Base-by-base conservation (phyloP, 2,797 vertebrate genomes). In the Fistularia commersonii region DNA sequence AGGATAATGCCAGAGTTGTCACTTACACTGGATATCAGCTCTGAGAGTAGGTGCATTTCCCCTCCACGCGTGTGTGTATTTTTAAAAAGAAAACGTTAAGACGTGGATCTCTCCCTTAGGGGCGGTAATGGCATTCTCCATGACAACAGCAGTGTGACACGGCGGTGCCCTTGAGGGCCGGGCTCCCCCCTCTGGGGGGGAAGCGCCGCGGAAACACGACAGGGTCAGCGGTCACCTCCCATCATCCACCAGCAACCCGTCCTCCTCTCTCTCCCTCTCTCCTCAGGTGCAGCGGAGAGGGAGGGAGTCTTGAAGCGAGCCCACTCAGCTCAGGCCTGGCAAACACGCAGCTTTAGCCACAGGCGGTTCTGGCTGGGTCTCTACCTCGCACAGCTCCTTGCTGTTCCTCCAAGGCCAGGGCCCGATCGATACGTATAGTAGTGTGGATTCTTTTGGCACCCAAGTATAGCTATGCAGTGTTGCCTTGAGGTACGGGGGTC, bases 41-140 rank as follows among this genome's bases (percentile, higher is more conserved):
- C 77, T 76, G 41, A 40, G 48, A 70, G 66, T 69, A 64, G 67
- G 50, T 71, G 57, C 66, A 50, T 48, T 54, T 67, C 57, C 60
- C 23, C 34, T 32, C 40, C 45, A 4, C 54, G 41, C 45, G 50
- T 61, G 57, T 47, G 56, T 51, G 49, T 58, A 55, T 55, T 51
- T 42, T 33, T 37, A 8, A 13, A 3, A 14, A 43, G 15, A 44
- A 45, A 69, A 69, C 68, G 39, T 61, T 53, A 53, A 12, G 69
- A 80, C 64, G 52, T 62, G 53, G 51, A 65, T 69, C 69, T 77
- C 74, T 86, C 76, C 81, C 87, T 83, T 62, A 67, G 81, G 84
- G 85, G 74, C 53, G 53, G 74, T 86, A 84, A 86, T 87, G 82
- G 79, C 81, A 79, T 87, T 87, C 79, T 84, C 82, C 82, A 83